phyloP scores from a whole-genome alignment of 2,888 invertebrate genomes.

The Polydesmus complanatus region DNA sequence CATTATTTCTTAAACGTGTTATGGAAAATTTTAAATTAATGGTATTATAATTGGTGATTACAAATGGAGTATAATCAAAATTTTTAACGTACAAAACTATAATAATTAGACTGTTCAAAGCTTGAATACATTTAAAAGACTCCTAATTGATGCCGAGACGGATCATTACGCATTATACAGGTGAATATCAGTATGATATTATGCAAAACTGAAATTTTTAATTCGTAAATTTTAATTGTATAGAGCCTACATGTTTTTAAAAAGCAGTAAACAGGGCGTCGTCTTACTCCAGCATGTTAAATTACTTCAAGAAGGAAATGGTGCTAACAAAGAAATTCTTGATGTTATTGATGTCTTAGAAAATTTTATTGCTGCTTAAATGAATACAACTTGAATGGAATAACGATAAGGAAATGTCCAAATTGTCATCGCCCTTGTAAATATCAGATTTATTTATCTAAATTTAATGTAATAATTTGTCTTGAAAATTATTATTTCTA shows the following conservation, averaged over 20 bases:
- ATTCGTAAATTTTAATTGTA: not conserved
- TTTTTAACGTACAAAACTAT: not conserved
- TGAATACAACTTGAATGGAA: too few relatives aligned
- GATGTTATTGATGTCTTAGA: conserved; percentile 8
- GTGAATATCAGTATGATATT: not conserved
- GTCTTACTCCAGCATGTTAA: conserved; percentile 10
- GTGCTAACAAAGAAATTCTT: not conserved
- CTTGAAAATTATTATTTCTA: too few relatives aligned
- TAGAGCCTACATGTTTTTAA: conserved; percentile 13
- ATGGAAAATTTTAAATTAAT: conserved; percentile 9
- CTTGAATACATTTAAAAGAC: conserved; percentile 9
- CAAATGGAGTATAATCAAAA: not conserved
- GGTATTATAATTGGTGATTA: not conserved
- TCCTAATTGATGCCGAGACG: conserved; percentile 5
- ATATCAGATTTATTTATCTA: too few relatives aligned
- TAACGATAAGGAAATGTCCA: too few relatives aligned
- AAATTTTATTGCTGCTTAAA: conserved; percentile 1
- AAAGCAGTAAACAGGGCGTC: conserved; percentile 5
- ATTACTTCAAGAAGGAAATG: not conserved
- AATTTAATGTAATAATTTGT: too few relatives aligned
- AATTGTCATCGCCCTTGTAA: too few relatives aligned
- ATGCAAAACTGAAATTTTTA: not conserved
- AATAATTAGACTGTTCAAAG: conserved; percentile 7
- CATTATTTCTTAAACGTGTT: conserved; percentile 5
- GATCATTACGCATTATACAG: conserved; percentile 11